Base-by-base conservation (phyloP, 2,797 vertebrate species). In the Sebastolobus altivelis region DNA sequence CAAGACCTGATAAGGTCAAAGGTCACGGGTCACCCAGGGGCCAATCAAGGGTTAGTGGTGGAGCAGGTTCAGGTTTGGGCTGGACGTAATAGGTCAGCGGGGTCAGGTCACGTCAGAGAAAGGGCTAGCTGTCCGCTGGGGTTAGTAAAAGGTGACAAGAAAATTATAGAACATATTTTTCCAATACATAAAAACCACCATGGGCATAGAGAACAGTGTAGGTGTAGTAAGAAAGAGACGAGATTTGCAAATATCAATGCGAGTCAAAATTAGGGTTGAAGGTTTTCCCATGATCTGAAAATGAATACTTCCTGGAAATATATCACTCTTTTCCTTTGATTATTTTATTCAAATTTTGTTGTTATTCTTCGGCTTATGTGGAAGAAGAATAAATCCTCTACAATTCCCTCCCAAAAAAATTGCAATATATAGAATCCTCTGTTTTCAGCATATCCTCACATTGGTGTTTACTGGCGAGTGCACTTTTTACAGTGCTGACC, bases 1-100 rank as follows among this genome's bases (percentile, higher is more conserved):
- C 38, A 31, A 43, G 70, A 55, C 54, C 68, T 54, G 62, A 89
- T 58, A 38, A 82, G 90, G 88, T 89, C 58, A 91, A 84, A 89
- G 91, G 86, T 91, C 83, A 80, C 12, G 13, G 86, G 82, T 91
- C 89, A 89, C 81, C 54, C 70, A 80, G 72, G 68, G 87, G 86
- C 82, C 82, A 89, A 87, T 86, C 81, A 89, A 76, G 60, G 75
- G 78, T 88, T 81, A 82, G 80, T 71, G 60, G 52, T 60, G 29
- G 71, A 77, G 79, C 82, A 81, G 90, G 88, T 90, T 91, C 85
- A 89, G 86, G 85, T 91, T 92, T 90, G 81, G 75, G 67, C 60
- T 67, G 69, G 76, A 74, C 60, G 67, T 66, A 72, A 73, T 77
- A 86, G 85, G 91, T 79, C 63, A 85, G 52, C 3, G 4, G 16